A percentile compares a stretch with the other conserved stretches of the same genome.
Evolutionary conservation across 1,140 invertebrate species (phyloP).

Genomic region (Papilio helenus): DNA sequence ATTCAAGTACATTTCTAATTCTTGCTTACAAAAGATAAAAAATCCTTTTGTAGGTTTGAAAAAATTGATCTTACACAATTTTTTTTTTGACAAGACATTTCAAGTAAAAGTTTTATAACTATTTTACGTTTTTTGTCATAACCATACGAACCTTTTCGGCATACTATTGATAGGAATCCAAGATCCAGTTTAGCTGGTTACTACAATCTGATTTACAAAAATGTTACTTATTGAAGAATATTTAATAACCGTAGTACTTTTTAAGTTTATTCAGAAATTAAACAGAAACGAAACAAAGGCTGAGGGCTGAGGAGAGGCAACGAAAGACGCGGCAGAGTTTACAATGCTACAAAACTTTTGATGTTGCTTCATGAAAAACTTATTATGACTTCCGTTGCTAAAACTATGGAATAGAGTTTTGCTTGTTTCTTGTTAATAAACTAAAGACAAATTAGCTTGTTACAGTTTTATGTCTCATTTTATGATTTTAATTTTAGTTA

Average conservation of each 20-base stretch:
- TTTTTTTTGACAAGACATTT: not conserved
- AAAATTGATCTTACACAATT: slow-evolving; percentile 16
- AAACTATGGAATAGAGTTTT: slow-evolving; percentile 13
- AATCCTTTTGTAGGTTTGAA: slow-evolving; percentile 16
- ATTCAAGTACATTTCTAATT: slow-evolving; percentile 34
- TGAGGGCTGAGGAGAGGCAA: not conserved
- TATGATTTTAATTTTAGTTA: not conserved
- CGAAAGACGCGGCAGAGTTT: slow-evolving; percentile 27
- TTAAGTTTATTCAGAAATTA: not conserved
- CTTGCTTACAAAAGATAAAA: slow-evolving; percentile 25
- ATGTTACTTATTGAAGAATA: not conserved
- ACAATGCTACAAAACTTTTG: slow-evolving; percentile 25
- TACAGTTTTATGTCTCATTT: not conserved
- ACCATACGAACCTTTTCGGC: too few relatives aligned
- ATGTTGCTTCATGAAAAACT: slow-evolving; percentile 32
- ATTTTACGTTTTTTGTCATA: not conserved
- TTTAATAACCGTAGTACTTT: not conserved
- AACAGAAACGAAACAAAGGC: not conserved
- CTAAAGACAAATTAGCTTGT: slow-evolving; percentile 2
- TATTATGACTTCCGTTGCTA: slow-evolving; percentile 29
- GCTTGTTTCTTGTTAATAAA: slow-evolving; percentile 21
- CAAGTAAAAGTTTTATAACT: not conserved
- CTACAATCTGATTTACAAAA: too few relatives aligned
- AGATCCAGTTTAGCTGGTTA: too few relatives aligned
- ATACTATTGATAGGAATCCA: too few relatives aligned